Conservation (phyloP, 2,888 invertebrate species). For the Andrena fulva region DNA sequence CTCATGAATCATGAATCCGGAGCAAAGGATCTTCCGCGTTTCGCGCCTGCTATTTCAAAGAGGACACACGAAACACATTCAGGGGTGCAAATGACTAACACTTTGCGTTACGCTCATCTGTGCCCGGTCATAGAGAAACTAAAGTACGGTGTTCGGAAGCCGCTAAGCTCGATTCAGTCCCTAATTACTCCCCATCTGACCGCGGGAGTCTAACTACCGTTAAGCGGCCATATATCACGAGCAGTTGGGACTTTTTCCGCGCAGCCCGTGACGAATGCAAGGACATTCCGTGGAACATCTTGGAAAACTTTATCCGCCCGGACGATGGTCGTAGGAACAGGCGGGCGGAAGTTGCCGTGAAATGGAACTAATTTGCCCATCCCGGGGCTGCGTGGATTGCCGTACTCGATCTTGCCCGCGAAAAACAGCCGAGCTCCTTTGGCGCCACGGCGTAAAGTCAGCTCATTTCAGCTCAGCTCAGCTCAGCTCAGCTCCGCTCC, state of each 20-base stretch:
- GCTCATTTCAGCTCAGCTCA: slow-evolving; percentile 4
- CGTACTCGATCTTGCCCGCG: slow-evolving; percentile 61
- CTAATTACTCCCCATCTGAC: slow-evolving; percentile 29
- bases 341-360: slow-evolving; percentile 55
- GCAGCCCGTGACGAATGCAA: slow-evolving; percentile 43
- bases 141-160: slow-evolving; percentile 4
- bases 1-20: too few relatives aligned
- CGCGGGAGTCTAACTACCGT: background rate
- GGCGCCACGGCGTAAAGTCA: slow-evolving; percentile 20
- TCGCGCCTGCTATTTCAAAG: too few relatives aligned
- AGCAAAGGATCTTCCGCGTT: too few relatives aligned
- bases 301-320: slow-evolving; percentile 46
- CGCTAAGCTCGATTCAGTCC: slow-evolving; percentile 18
- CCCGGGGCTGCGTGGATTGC: slow-evolving; percentile 29
- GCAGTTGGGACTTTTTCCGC: background rate
- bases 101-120: too few relatives aligned
- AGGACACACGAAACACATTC: too few relatives aligned
- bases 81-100: too few relatives aligned
- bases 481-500: slow-evolving; percentile 4
- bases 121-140: background rate
- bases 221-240: slow-evolving; percentile 21
- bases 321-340: slow-evolving; percentile 25
- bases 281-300: slow-evolving; percentile 28
- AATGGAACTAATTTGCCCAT: slow-evolving; percentile 68
- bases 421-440: slow-evolving; percentile 10